These are phyloP conservation scores for Lophius piscatorius DNA, from an alignment of 2,113 vertebrate species.

Conservation along the genomic window DNA sequence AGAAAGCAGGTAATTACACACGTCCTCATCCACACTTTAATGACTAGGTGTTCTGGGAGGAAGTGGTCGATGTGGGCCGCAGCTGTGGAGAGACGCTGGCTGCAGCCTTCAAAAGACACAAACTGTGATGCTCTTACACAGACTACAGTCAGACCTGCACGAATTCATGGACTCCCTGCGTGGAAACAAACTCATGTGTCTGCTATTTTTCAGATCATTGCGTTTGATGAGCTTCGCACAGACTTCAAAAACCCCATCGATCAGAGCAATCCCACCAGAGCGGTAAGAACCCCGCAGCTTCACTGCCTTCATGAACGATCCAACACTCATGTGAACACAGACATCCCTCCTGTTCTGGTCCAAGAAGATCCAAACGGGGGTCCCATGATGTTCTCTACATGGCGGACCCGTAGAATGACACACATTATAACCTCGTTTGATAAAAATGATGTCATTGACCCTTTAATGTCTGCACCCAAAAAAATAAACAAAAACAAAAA, in stretches of 20 bases:
- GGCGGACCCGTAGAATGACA: too few species aligned
- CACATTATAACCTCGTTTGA: too few species aligned
- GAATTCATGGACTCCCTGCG: too few species aligned
- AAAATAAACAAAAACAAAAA: too few species aligned
- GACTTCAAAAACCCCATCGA: slow-evolving; percentile 99
- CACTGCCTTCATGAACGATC: slow-evolving; percentile 40
- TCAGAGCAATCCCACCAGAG: slow-evolving; percentile 95
- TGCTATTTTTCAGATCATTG: slow-evolving; percentile 88
- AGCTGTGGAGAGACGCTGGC: neutral
- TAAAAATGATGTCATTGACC: too few species aligned
- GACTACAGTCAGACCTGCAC: neutral
- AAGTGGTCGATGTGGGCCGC: neutral
- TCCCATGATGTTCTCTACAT: neutral
- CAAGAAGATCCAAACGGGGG: neutral
- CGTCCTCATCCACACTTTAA: slow-evolving; percentile 23
- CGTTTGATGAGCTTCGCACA: slow-evolving; percentile 95
- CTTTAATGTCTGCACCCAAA: too few species aligned
- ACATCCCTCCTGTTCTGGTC: slow-evolving; percentile 25
- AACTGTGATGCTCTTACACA: neutral
- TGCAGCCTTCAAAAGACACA: too few species aligned
- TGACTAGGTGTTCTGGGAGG: slow-evolving; percentile 12
- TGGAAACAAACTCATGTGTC: slow-evolving; percentile 20
- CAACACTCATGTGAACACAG: slow-evolving; percentile 13
- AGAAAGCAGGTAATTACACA: slow-evolving; percentile 16
- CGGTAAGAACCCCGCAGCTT: slow-evolving; percentile 83